Conservation (phyloP, 2,888 invertebrate genomes). For the Panzeria rudis region DNA sequence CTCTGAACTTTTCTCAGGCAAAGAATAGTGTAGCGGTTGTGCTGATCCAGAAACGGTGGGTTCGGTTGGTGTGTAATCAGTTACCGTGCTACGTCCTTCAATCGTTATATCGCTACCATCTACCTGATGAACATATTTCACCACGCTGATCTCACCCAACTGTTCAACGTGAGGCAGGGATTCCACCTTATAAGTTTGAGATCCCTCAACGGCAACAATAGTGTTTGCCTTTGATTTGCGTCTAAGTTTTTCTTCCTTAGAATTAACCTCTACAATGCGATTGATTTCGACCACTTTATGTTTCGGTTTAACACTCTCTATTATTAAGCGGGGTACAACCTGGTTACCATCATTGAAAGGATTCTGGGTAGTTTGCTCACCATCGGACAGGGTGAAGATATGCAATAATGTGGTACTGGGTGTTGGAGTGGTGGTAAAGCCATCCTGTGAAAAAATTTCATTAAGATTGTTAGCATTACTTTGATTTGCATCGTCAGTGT, state of each 20-base stretch:
- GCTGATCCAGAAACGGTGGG: slow-evolving; percentile 72
- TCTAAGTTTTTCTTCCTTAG: slow-evolving; percentile 86
- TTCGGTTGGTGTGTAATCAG: slow-evolving; percentile 83
- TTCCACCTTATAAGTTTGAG: slow-evolving; percentile 85
- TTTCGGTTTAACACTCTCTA: slow-evolving; percentile 76
- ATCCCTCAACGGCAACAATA: slow-evolving; percentile 84
- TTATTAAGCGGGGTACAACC: slow-evolving; percentile 63
- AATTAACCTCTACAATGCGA: slow-evolving; percentile 88
- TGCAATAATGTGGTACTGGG: slow-evolving; percentile 84
- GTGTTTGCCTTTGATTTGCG: slow-evolving; percentile 84
- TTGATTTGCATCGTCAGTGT: slow-evolving; percentile 73
- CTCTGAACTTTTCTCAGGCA: slow-evolving; percentile 73
- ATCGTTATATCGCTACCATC: slow-evolving; percentile 82
- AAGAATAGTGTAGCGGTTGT: slow-evolving; percentile 77
- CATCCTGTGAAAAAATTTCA: slow-evolving; percentile 81
- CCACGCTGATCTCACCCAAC: slow-evolving; percentile 89
- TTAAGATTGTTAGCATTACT: slow-evolving; percentile 77
- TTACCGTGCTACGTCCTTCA: slow-evolving; percentile 83
- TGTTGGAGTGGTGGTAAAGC: slow-evolving; percentile 77
- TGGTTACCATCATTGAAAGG: slow-evolving; percentile 66
- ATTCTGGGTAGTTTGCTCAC: slow-evolving; percentile 74
- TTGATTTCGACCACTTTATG: slow-evolving; percentile 88
- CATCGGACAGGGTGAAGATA: slow-evolving; percentile 84
- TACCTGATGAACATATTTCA: slow-evolving; percentile 88
- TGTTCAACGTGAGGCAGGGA: slow-evolving; percentile 87